These are phyloP conservation scores for Achroia grisella DNA, from an alignment of 1,140 invertebrate species.

Conservation along the genomic window DNA sequence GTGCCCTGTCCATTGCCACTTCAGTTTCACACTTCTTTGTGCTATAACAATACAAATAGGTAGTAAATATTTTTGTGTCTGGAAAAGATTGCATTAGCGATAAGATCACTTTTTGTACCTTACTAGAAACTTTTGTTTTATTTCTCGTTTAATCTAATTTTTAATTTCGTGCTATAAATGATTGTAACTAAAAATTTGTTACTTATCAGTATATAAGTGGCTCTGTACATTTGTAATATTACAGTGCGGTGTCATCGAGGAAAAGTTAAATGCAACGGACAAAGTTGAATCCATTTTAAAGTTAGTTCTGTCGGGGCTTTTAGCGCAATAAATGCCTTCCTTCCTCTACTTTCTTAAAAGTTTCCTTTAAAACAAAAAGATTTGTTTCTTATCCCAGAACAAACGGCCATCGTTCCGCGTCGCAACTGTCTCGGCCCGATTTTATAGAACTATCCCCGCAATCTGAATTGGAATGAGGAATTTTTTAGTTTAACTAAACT, in stretches of 20 bases:
- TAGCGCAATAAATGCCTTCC: conserved; percentile 71
- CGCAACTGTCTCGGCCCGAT: background rate
- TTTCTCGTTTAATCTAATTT: too few relatives aligned
- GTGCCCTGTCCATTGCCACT: too few relatives aligned
- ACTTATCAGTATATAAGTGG: too few relatives aligned
- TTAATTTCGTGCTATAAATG: too few relatives aligned
- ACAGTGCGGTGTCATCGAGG: conserved; percentile 35
- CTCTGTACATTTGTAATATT: background rate
- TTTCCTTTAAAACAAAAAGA: conserved; percentile 1
- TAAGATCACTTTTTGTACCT: too few relatives aligned
- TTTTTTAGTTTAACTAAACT: background rate
- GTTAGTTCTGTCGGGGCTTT: conserved; percentile 64
- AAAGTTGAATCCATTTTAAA: conserved; percentile 72
- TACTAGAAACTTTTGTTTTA: too few relatives aligned
- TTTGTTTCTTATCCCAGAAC: conserved; percentile 4
- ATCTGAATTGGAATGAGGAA: conserved; percentile 1
- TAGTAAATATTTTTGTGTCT: too few relatives aligned
- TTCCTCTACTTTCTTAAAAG: conserved; percentile 65
- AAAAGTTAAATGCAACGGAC: conserved; percentile 57
- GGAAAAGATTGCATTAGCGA: too few relatives aligned
- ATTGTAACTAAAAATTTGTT: too few relatives aligned
- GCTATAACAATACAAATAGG: too few relatives aligned
- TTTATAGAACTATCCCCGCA: conserved; percentile 1
- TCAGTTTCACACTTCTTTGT: too few relatives aligned
- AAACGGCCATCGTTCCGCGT: background rate